phyloP scores from a whole-genome alignment of 2,797 vertebrate genomes.

The Ciconia nigra region DNA sequence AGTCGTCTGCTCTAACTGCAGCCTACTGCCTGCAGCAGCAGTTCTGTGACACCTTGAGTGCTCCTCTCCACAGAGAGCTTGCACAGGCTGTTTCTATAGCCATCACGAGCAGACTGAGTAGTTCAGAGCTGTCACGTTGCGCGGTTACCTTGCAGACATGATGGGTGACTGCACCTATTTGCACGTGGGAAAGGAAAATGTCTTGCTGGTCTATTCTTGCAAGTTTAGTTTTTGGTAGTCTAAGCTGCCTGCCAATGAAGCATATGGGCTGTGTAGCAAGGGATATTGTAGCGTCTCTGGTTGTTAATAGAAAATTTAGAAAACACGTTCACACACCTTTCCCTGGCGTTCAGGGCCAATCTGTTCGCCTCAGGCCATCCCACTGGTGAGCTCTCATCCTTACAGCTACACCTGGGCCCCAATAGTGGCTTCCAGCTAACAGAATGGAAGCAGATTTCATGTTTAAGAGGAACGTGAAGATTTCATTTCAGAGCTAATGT shows the following conservation, averaged over 20 bases:
- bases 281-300: not conserved
- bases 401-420: not conserved
- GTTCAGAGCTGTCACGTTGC: rapidly evolving
- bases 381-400: not conserved
- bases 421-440: not conserved
- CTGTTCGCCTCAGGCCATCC: not conserved
- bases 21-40: not conserved
- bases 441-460: not conserved
- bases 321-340: not conserved
- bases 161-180: not conserved
- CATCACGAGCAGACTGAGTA: not conserved
- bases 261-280: not conserved
- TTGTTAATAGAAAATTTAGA: not conserved
- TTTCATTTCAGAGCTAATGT: not conserved
- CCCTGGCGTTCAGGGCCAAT: not conserved
- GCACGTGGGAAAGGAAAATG: not conserved
- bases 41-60: not conserved
- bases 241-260: not conserved
- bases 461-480: not conserved
- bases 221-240: not conserved
- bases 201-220: not conserved
- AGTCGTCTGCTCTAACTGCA: rapidly evolving
- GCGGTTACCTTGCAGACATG: not conserved
- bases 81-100: not conserved
- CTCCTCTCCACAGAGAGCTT: not conserved